Conservation (phyloP, 2,113 vertebrate genomes). For the Chaetura pelagica region DNA sequence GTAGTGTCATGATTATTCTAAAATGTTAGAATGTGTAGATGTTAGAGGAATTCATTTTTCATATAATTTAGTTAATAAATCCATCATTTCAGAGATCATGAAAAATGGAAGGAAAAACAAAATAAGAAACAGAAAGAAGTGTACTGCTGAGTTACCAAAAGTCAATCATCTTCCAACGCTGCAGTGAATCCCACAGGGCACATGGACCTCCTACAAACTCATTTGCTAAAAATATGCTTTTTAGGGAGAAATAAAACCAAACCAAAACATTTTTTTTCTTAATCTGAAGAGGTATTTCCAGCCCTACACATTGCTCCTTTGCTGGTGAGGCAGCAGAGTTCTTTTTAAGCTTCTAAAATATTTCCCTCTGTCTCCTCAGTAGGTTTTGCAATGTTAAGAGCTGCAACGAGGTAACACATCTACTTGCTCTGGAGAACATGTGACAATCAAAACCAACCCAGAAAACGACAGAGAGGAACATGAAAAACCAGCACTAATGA, state of each 20-base stretch:
- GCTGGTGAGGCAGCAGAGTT: background rate
- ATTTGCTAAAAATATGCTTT: background rate
- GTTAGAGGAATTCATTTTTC: background rate
- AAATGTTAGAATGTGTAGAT: background rate
- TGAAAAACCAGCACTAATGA: slow-evolving; percentile 12
- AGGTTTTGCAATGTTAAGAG: background rate
- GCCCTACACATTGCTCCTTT: background rate
- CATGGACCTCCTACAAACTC: background rate
- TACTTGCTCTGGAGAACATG: background rate
- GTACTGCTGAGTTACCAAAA: background rate
- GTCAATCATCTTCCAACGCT: background rate
- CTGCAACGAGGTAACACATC: background rate
- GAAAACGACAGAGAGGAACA: background rate
- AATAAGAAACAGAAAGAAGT: background rate
- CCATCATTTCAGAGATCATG: background rate
- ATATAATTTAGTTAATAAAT: background rate
- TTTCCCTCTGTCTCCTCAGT: background rate
- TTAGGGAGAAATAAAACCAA: background rate
- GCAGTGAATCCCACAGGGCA: background rate
- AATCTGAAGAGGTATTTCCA: background rate
- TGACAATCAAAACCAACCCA: background rate
- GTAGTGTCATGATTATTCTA: background rate
- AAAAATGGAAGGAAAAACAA: background rate
- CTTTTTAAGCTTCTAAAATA: background rate
- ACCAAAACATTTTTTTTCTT: background rate